Evolutionary conservation across 2,113 vertebrate species (phyloP), one percentile per base, ranked within the genome.

Genomic region (Tretioscincus oriximinensis): DNA sequence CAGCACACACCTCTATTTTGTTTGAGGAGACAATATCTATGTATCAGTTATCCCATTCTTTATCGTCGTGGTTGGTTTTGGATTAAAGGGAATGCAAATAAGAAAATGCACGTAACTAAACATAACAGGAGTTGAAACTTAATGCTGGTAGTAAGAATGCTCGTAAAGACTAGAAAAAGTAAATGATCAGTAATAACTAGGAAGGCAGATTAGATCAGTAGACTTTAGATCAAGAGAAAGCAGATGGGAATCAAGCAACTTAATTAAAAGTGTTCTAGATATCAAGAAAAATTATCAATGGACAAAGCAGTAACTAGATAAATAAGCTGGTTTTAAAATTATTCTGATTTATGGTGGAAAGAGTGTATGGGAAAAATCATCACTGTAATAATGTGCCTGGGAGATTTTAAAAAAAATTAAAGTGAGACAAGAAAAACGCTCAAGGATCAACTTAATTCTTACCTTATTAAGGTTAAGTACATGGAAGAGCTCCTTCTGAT

Each of bases 401-500:
- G 26, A 16, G 45, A 24, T 26, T 45, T n/a, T 21, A 12, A n/a
- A 18, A 16, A 51, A 26, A 16, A 28, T n/a, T 51, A 54, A 51
- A 16, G 26, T 2, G 3, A 49, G 41, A 72, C 9, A 21, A 58
- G 7, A 61, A 29, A 45, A 10, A 18, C 47, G 51, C 58, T 24
- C 7, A 72, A 65, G 41, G 5, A 29, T 18, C 16, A 58, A 58
- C 54, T 18, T 68, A 31, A 71, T 66, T 76, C 61, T 87, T 94
- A 99, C 98, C 97, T 98, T 97, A 66, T 99, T 99, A 81, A 98
- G 96, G 49, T 93, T 96, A 65, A 99, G 94, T 61, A 98, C 69
- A 1, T 61, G 95, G 74, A 97, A 94, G 87, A 99, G 90, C 31
- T 96, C 95, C 81, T 97, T 94, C 91, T 97, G 92, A 61, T 94